phyloP scores from a whole-genome alignment of 1,140 invertebrate species.

The Notospermus geniculatus region DNA sequence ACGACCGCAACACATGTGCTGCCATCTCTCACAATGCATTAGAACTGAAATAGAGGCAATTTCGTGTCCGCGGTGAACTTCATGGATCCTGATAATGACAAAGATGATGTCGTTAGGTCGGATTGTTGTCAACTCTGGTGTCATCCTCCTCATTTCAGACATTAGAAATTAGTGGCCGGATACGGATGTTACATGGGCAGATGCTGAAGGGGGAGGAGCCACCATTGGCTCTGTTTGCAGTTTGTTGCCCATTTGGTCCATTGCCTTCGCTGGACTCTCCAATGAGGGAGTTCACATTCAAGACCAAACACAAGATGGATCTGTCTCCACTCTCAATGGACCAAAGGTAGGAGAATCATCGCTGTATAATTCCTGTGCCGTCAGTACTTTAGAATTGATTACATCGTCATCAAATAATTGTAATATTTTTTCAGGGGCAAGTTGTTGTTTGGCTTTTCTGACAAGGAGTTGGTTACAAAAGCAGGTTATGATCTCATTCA shows the following conservation, averaged over 20 bases:
- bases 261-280: constrained; percentile 65
- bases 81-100: no score
- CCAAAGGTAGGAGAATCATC: constrained; percentile 67
- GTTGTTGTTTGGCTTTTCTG: constrained; percentile 88
- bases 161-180: constrained; percentile 92
- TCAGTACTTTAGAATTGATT: not conserved
- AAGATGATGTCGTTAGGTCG: no score
- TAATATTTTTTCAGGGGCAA: constrained; percentile 73
- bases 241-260: constrained; percentile 97
- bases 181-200: constrained; percentile 94
- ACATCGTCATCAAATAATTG: not conserved
- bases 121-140: not conserved
- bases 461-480: constrained; percentile 85
- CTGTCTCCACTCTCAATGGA: constrained; percentile 95
- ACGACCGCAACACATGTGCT: no score
- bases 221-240: constrained; percentile 84
- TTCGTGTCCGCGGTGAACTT: not conserved
- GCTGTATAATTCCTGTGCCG: not conserved
- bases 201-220: constrained; percentile 77
- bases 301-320: constrained; percentile 98
- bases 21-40: no score
- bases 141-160: constrained; percentile 68
- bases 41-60: no score
- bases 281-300: constrained; percentile 93
- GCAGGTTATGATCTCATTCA: constrained; percentile 96